Conservation (phyloP, 2,113 vertebrate species). For the Podarcis raffonei region DNA sequence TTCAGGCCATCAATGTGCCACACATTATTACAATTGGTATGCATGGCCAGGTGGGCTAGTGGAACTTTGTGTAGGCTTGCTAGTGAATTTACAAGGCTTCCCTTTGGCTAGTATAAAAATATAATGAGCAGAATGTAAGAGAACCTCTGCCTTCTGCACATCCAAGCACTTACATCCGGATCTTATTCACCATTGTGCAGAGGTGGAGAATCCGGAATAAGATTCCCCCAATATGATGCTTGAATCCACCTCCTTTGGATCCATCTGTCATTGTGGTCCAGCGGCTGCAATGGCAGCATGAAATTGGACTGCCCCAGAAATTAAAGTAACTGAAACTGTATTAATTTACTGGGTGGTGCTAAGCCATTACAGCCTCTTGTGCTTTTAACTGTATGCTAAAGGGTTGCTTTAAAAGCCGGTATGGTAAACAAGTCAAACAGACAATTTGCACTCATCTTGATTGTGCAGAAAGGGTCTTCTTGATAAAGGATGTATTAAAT, state of each 20-base stretch:
- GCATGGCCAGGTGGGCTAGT: background rate
- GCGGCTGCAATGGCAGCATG: background rate
- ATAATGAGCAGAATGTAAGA: background rate
- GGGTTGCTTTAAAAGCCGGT: constrained; percentile 37
- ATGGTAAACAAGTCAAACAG: constrained; percentile 13
- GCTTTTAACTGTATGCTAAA: constrained; percentile 34
- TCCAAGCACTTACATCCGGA: background rate
- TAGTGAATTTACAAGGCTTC: background rate
- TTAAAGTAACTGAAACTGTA: background rate
- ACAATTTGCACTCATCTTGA: constrained; percentile 21
- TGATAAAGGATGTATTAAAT: constrained; percentile 40
- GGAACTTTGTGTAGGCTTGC: background rate
- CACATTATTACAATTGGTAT: background rate
- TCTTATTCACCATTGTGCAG: background rate
- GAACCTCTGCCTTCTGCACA: background rate
- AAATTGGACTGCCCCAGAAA: background rate
- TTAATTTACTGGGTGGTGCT: constrained; percentile 29
- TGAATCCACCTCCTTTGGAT: background rate
- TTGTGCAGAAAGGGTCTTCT: constrained; percentile 3
- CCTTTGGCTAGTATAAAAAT: background rate
- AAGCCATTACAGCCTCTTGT: background rate
- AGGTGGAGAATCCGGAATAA: background rate
- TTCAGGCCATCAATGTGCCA: background rate
- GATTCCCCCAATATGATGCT: background rate
- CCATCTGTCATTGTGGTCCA: too few species aligned